Conservation (phyloP, 2,113 vertebrate species). For the Onychorhynchus coronatus region DNA sequence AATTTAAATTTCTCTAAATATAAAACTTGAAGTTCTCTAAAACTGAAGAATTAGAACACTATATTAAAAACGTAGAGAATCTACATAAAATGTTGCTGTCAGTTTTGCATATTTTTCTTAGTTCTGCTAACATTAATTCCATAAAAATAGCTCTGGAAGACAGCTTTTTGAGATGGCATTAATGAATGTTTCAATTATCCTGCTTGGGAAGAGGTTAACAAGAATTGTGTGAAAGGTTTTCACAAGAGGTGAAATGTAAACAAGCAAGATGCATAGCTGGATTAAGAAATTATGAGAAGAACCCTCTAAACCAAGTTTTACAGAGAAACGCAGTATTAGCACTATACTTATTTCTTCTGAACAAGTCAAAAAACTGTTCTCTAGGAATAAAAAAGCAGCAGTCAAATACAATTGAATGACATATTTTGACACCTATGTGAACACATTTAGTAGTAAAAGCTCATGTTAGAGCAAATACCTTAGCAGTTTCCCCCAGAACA, state of each 20-base stretch:
- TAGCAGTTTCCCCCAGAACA: not conserved
- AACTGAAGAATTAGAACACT: not conserved
- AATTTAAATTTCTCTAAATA: not conserved
- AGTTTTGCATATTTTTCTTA: not conserved
- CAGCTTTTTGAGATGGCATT: not conserved
- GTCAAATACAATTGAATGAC: not conserved
- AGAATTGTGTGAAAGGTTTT: not conserved
- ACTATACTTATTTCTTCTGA: not conserved
- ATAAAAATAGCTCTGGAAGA: not conserved
- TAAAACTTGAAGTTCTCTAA: not conserved
- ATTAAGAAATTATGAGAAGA: not conserved
- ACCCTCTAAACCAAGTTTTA: not conserved
- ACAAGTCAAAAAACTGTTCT: not conserved
- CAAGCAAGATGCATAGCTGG: not conserved
- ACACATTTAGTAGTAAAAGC: not conserved
- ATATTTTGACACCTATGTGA: not conserved
- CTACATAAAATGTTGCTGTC: not conserved
- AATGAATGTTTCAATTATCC: not conserved
- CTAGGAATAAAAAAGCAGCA: not conserved
- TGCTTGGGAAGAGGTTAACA: not conserved
- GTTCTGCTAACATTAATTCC: not conserved
- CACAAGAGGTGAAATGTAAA: not conserved
- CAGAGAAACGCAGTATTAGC: not conserved
- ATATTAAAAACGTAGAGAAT: not conserved
- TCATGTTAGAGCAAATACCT: not conserved